A percentile compares a stretch with the other conserved stretches of the same genome.
phyloP scores from a whole-genome alignment of 2,113 vertebrate genomes.

The Hippocampus abdominalis region DNA sequence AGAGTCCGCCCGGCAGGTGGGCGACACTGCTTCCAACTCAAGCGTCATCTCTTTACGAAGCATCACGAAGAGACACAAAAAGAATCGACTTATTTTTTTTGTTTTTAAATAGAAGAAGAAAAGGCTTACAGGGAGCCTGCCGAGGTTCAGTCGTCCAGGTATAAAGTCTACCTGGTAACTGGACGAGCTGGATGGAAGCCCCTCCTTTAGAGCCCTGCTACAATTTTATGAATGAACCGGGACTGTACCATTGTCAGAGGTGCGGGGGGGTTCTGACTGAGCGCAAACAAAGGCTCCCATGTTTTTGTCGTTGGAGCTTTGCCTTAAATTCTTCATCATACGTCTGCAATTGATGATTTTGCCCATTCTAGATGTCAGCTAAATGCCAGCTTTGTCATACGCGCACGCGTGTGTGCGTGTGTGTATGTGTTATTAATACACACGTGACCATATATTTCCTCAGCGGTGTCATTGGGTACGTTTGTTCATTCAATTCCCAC shows the following conservation, averaged over 20 bases:
- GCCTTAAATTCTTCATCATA: conserved; percentile 4
- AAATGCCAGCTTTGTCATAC: background rate
- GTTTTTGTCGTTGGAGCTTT: background rate
- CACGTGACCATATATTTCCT: conserved; percentile 4
- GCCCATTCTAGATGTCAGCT: background rate
- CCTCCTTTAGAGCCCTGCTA: conserved; percentile 77
- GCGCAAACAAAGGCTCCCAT: conserved; percentile 26
- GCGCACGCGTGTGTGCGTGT: background rate
- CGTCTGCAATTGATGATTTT: background rate
- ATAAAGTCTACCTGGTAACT: conserved; percentile 73
- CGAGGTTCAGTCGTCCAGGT: conserved; percentile 68
- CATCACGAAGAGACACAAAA: conserved; percentile 61
- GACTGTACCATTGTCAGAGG: conserved; percentile 71
- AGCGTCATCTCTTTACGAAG: conserved; percentile 75
- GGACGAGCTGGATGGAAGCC: conserved; percentile 70
- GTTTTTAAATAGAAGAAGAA: conserved; percentile 1
- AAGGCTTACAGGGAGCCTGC: conserved; percentile 7
- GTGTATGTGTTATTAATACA: background rate
- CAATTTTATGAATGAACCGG: conserved; percentile 83
- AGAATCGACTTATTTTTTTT: conserved; percentile 30
- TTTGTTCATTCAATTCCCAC: background rate
- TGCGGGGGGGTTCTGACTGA: conserved; percentile 32
- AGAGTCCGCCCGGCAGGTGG: conserved; percentile 84
- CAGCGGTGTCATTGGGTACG: background rate
- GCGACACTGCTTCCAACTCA: conserved; percentile 84